phyloP scores from a whole-genome alignment of 2,888 invertebrate species.

The Resseliella maxima region DNA sequence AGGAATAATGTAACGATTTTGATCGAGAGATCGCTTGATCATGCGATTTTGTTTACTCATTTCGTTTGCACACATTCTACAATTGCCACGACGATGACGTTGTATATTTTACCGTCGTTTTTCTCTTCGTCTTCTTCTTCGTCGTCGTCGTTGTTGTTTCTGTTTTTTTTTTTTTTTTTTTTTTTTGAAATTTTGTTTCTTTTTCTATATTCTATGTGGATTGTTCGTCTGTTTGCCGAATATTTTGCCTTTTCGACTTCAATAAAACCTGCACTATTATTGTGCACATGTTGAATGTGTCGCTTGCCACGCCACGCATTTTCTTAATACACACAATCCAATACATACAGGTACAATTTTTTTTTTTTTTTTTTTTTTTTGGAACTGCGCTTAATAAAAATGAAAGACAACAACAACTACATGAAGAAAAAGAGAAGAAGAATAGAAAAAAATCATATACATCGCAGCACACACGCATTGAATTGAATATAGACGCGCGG shows the following conservation, averaged over 20 bases:
- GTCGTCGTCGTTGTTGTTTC: neutral
- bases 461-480: neutral
- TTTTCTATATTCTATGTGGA: neutral
- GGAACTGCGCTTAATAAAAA: neutral
- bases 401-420: no score
- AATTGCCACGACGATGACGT: constrained; percentile 20
- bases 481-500: neutral
- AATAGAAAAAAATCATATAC: neutral
- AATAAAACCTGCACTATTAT: constrained; percentile 32
- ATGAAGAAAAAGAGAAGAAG: neutral
- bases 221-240: neutral
- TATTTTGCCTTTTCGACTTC: constrained; percentile 39
- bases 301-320: constrained; percentile 37
- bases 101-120: neutral
- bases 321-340: constrained; percentile 20
- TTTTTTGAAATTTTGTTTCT: no score
- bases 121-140: neutral
- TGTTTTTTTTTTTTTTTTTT: no score
- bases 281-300: constrained; percentile 43
- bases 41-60: constrained; percentile 46
- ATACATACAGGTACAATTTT: constrained; percentile 41
- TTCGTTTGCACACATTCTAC: constrained; percentile 12
- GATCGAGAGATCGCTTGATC: constrained; percentile 49
- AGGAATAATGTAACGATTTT: constrained; percentile 19
- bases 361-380: neutral